These are phyloP conservation scores for Calidris pugnax DNA, from an alignment of 2,113 vertebrate genomes.

Conservation along the genomic window DNA sequence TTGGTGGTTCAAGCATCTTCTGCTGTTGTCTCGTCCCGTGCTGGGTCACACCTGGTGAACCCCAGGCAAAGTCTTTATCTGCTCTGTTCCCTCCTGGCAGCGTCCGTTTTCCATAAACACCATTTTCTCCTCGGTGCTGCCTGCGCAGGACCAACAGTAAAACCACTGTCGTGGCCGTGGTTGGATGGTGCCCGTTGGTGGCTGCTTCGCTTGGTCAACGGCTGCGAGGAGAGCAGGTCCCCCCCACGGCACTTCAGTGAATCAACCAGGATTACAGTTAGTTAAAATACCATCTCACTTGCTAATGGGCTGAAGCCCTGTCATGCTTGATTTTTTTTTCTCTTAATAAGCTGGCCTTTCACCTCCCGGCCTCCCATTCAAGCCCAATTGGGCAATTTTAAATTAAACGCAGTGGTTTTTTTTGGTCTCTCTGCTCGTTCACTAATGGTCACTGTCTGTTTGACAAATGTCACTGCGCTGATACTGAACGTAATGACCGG, in stretches of 20 bases:
- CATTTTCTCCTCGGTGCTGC: neutral
- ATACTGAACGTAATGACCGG: constrained; percentile 33
- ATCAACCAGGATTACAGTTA: neutral
- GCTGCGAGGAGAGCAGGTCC: neutral
- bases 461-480: constrained; percentile 31
- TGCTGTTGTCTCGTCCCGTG: neutral
- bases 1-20: neutral
- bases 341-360: constrained; percentile 50
- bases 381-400: constrained; percentile 42
- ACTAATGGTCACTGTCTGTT: constrained; percentile 44
- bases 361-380: constrained; percentile 42
- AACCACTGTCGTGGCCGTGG: neutral
- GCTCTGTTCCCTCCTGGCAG: neutral
- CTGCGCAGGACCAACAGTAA: neutral
- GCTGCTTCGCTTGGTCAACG: neutral
- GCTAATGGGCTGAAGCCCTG: neutral
- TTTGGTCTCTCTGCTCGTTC: constrained; percentile 11
- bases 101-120: neutral
- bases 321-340: neutral
- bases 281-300: constrained; percentile 13
- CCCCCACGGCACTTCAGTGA: neutral
- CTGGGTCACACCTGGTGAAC: fast-evolving
- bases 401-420: constrained; percentile 16
- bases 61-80: neutral
- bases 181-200: neutral